Evolutionary conservation across 1,140 invertebrate species (phyloP).

Genomic region (Hydropsyche tenuis): DNA sequence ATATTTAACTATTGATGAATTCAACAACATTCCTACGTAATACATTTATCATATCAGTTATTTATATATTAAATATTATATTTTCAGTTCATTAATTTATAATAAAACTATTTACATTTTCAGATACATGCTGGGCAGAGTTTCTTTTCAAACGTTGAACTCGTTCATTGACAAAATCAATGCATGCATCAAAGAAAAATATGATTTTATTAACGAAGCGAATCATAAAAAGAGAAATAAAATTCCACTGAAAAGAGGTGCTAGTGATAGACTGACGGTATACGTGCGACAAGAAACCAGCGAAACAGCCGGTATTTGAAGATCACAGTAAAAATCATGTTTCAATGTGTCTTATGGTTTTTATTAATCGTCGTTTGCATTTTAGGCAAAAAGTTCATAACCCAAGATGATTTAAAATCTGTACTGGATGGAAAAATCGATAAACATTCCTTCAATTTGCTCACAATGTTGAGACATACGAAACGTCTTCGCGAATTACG

Average conservation of each 20-base stretch:
- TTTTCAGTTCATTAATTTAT: background rate
- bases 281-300: constrained; percentile 40
- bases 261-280: constrained; percentile 32
- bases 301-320: constrained; percentile 42
- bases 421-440: constrained; percentile 45
- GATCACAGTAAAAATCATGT: background rate
- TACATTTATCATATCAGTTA: background rate
- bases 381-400: constrained; percentile 46
- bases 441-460: constrained; percentile 43
- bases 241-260: constrained; percentile 31
- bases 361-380: constrained; percentile 24
- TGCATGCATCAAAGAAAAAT: constrained; percentile 44
- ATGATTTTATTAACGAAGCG: constrained; percentile 24
- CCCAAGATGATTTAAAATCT: constrained; percentile 45
- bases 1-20: constrained; percentile 45
- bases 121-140: constrained; percentile 47
- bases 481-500: constrained; percentile 35
- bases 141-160: constrained; percentile 42
- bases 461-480: constrained; percentile 47
- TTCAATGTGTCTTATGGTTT: background rate
- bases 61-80: background rate
- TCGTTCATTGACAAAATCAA: constrained; percentile 47
- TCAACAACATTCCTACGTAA: constrained; percentile 45
- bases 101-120: constrained; percentile 5
- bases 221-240: background rate